Evolutionary conservation across 1,140 invertebrate genomes (phyloP), one percentile per base, ranked within the genome.

Genomic region (Trichonephila clavata): DNA sequence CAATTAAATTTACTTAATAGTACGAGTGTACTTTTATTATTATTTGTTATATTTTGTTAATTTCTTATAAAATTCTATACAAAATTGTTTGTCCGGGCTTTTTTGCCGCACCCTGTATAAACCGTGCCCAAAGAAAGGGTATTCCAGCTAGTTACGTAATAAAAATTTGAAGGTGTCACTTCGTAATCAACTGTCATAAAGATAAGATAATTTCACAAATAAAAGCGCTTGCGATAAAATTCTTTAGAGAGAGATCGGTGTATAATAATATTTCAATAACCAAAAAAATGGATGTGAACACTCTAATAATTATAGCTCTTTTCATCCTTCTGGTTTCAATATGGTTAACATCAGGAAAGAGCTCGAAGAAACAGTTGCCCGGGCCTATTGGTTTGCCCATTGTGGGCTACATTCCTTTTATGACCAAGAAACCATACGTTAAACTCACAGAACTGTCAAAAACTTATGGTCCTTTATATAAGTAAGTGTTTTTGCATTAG

Each of bases 351-450:
- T 39, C 32, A 39, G 32, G 32, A 39, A 39, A 39, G 4, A 39
- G 32, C 32, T 3, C 32, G 32, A 39, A 39, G 32, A 39, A 39
- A 39, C 32, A 39, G 32, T 39, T 39, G 32, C 32, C 32, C 0
- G 32, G 32, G 32, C 32, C 32, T 39, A 39, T 39, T 39, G 32
- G 32, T 14, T 21, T 94, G 32, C 94, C 94, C 20, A 21, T 94
- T 59, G 80, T 94, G 0, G 94, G 94, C 3, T 94, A 94, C 43
- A 65, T 94, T 18, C 94, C 94, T n/a, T 94, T 94, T 61, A 83
- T 94, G 39, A 94, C 93, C 7, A 86, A 50, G 5, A 92, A 91
- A 24, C 94, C 94, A 21, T 93, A 83, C 16, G 27, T 65, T 10
- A 90, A 94, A 63, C 86, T 94, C 18, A 21, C 50, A 24, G 21